Conservation (phyloP, 2,797 vertebrate species). For the Phataginus tricuspis region DNA sequence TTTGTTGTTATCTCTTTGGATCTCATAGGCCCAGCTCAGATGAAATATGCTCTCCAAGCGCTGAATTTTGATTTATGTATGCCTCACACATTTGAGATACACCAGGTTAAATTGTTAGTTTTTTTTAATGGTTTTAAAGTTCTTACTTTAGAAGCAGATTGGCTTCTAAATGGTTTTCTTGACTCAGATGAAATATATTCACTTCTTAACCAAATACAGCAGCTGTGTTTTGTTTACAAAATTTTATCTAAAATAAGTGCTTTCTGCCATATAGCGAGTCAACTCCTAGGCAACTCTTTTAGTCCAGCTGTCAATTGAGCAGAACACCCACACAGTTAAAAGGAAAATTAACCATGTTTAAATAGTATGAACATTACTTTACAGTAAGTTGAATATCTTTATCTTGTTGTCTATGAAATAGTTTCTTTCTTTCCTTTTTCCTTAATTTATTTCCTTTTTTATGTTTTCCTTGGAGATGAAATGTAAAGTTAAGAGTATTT, state of each 20-base stretch:
- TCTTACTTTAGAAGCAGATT: background rate
- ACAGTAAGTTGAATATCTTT: background rate
- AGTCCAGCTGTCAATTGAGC: slow-evolving; percentile 45
- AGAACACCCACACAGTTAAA: slow-evolving; percentile 36
- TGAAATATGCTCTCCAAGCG: background rate
- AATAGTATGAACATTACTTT: background rate
- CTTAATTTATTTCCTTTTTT: background rate
- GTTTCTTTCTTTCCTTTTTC: background rate
- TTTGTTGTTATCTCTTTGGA: background rate
- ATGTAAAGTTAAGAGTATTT: background rate
- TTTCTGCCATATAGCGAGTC: slow-evolving; percentile 40
- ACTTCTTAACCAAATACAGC: slow-evolving; percentile 45
- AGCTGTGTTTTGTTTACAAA: slow-evolving; percentile 64
- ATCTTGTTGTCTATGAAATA: background rate
- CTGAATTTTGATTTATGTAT: slow-evolving; percentile 17
- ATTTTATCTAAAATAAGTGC: slow-evolving; percentile 60
- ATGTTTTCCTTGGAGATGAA: slow-evolving; percentile 38
- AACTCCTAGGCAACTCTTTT: background rate
- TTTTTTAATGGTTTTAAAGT: slow-evolving; percentile 12
- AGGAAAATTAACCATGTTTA: slow-evolving; percentile 37
- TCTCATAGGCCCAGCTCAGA: background rate
- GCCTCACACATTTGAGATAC: background rate
- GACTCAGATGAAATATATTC: slow-evolving; percentile 60
- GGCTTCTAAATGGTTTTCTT: background rate
- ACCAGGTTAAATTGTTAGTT: background rate